Evolutionary conservation across 2,888 invertebrate species (phyloP), one percentile per base, ranked within the genome.

Genomic region (Nesidiocoris tenuis): DNA sequence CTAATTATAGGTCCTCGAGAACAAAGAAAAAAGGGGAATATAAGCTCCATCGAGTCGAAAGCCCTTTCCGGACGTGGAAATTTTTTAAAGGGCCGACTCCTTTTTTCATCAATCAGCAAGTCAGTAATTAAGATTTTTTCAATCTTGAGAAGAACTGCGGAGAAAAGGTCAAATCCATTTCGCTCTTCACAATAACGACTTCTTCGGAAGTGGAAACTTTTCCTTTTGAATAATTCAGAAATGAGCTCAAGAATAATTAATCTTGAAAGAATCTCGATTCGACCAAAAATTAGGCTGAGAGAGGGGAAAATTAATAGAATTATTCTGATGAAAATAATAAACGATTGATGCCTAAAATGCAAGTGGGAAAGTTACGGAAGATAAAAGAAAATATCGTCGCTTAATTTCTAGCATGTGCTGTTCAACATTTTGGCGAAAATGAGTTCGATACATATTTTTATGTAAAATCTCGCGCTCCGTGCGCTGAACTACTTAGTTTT

Each of bases 61-160:
- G 65, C 3, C 19, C 16, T 16, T 63, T 39, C 54, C 18, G 65
- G 39, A 39, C 19, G 39, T 9, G 12, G 24, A 12, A 17, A 17
- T 39, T 22, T 54, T 67, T 16, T 25, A 23, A 9, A 25, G n/a
- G 16, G 25, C 39, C 19, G 21, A 54, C 55, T 19, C 54, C 67
- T 17, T 56, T 67, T 19, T 67, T 55, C 67, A 67, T 67, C 56
- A 67, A 67, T 67, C 67, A 67, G 21, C 55, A 67, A 67, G 67
- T 21, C 67, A 18, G 67, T 67, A 67, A 67, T 67, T 67, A 67
- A 55, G 67, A 67, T 54, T 67, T 67, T 67, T 39, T 65, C 39
- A 23, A 5, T 25, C 25, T 25, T 64, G 12, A 39, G 39, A 39
- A 39, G 39, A 12, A 39, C 3, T 39, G 3, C 39, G 39, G 39